These are phyloP conservation scores for Micromussa lordhowensis DNA, from an alignment of 92 coral and sea anemone genomes.

Conservation along the genomic window DNA sequence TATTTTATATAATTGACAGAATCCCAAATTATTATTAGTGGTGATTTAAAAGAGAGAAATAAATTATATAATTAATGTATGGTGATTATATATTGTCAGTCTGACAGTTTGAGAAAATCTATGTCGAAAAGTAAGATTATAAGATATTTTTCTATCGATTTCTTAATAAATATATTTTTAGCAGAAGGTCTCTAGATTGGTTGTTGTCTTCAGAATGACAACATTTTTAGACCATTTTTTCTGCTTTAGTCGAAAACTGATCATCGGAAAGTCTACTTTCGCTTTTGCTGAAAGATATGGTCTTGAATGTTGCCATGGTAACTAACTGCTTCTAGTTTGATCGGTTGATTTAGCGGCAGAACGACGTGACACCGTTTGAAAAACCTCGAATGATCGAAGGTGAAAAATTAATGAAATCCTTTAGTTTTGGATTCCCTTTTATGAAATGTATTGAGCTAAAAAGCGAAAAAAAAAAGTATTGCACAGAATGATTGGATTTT, in stretches of 20 bases:
- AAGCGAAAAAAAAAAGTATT: too few relatives aligned
- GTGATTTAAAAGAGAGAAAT: background rate
- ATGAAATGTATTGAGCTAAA: too few relatives aligned
- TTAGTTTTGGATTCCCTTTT: too few relatives aligned
- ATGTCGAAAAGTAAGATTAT: constrained; percentile 16
- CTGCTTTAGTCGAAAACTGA: constrained; percentile 38
- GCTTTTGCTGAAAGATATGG: constrained; percentile 82
- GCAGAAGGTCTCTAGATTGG: constrained; percentile 47
- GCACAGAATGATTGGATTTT: too few relatives aligned
- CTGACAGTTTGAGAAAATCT: constrained; percentile 7
- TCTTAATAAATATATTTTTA: constrained; percentile 41
- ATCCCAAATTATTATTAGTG: constrained; percentile 12
- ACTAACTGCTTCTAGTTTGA: background rate
- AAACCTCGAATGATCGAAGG: background rate
- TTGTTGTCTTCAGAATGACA: constrained; percentile 66
- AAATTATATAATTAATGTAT: constrained; percentile 23
- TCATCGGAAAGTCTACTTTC: constrained; percentile 7
- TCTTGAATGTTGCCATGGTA: constrained; percentile 91
- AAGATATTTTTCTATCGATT: constrained; percentile 30
- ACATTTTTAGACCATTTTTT: constrained; percentile 89
- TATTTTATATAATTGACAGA: constrained; percentile 7
- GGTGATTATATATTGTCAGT: constrained; percentile 33
- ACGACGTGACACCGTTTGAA: too few relatives aligned
- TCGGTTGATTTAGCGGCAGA: background rate
- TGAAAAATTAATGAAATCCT: background rate